Evolutionary conservation across 2,888 invertebrate species (phyloP).

Genomic region (Drosophila lacicola): DNA sequence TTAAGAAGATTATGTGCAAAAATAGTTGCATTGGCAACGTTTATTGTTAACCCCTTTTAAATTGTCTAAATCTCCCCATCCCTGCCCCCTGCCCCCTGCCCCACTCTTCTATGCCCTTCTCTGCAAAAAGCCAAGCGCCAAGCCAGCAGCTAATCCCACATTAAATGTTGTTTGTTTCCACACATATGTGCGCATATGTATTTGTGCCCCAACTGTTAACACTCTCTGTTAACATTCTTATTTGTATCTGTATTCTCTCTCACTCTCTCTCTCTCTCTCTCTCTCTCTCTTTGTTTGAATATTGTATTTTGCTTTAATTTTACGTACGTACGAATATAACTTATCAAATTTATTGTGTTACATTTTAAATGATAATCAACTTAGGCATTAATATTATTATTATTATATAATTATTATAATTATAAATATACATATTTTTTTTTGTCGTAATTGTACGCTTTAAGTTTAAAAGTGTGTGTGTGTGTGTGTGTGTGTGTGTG

Average conservation of each 20-base stretch:
- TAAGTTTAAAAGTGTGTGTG: constrained; percentile 19
- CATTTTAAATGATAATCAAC: constrained; percentile 68
- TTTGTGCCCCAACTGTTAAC: constrained; percentile 3
- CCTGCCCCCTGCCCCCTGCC: not conserved
- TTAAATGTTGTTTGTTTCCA: not conserved
- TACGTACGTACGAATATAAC: constrained; percentile 54
- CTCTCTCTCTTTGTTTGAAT: constrained; percentile 33
- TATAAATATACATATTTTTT: constrained; percentile 24
- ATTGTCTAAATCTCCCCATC: not conserved
- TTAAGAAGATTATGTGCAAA: constrained; percentile 46
- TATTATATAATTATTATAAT: constrained; percentile 25
- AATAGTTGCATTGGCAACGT: constrained; percentile 19
- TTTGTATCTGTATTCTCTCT: constrained; percentile 40
- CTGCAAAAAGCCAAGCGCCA: too few relatives aligned
- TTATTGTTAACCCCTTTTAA: constrained; percentile 25
- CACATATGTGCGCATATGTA: not conserved
- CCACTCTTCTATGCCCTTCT: not conserved
- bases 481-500: constrained; percentile 1
- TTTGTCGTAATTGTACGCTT: constrained; percentile 29
- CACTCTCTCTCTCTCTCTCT: constrained; percentile 31
- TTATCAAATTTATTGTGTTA: constrained; percentile 68
- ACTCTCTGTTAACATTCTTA: not conserved
- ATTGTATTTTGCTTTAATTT: constrained; percentile 59
- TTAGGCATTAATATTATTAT: constrained; percentile 43
- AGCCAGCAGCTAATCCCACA: too few relatives aligned